Evolutionary conservation across 2,113 vertebrate species (phyloP).

Genomic region (Laterallus jamaicensis): DNA sequence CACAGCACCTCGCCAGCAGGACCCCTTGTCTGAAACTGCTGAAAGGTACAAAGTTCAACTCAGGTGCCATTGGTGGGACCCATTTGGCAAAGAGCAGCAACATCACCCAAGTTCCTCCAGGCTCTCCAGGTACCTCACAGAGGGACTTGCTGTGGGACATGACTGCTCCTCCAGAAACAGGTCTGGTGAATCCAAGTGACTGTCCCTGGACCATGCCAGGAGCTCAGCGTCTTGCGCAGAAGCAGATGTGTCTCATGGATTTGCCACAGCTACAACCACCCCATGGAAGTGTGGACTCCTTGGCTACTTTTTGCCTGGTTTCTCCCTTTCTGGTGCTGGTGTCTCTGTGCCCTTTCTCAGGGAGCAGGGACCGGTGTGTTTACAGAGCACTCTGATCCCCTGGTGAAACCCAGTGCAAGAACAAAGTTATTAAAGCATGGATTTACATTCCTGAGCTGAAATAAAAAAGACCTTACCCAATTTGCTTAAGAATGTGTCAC

Average conservation of each 20-base stretch:
- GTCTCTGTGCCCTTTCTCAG: neutral
- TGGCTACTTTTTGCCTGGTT: neutral
- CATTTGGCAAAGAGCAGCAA: neutral
- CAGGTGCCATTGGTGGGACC: neutral
- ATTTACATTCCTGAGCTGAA: slow-evolving; percentile 1
- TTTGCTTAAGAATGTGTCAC: neutral
- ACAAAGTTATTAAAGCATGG: neutral
- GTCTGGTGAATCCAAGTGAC: neutral
- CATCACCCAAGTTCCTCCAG: neutral
- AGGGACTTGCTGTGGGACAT: neutral
- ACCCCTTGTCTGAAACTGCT: neutral
- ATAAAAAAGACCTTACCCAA: neutral
- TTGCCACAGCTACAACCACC: neutral
- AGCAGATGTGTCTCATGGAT: neutral
- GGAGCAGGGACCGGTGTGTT: neutral
- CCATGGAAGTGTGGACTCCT: neutral
- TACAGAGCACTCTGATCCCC: neutral
- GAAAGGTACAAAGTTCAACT: neutral
- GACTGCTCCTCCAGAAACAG: neutral
- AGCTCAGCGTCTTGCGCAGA: neutral
- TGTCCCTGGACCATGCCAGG: neutral
- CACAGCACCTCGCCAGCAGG: neutral
- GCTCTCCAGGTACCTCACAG: neutral
- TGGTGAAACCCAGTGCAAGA: neutral
- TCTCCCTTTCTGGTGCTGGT: neutral